Percentiles rank a stretch among this genome's conserved stretches.
phyloP scores from a whole-genome alignment of 2,888 invertebrate species.

The Aphrophora alni region DNA sequence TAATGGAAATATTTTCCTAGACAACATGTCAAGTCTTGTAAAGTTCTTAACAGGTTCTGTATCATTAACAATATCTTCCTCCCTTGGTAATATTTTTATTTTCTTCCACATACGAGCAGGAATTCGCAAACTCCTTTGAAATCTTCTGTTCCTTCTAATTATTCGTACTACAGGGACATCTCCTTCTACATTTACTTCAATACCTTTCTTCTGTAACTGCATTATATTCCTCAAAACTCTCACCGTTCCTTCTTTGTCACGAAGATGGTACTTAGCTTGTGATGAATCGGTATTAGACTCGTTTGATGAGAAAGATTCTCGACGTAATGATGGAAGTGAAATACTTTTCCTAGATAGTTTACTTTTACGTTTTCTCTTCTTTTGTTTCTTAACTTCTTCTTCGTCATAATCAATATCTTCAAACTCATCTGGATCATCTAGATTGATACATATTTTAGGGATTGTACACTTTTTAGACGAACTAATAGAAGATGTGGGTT shows the following conservation, averaged over 20 bases:
- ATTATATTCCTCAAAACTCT: constrained; percentile 29
- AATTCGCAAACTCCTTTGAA: constrained; percentile 20
- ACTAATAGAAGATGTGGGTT: background rate
- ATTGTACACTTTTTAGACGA: constrained; percentile 17
- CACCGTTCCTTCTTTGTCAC: constrained; percentile 12
- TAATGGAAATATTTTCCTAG: constrained; percentile 21
- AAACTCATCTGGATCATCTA: constrained; percentile 28
- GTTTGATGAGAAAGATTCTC: constrained; percentile 18
- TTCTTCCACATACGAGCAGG: constrained; percentile 17
- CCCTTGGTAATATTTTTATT: constrained; percentile 27
- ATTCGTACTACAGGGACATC: background rate
- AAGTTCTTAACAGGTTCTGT: constrained; percentile 29
- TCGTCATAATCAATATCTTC: constrained; percentile 32
- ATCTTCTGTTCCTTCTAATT: constrained; percentile 11
- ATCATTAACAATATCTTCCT: constrained; percentile 34
- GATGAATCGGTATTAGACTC: constrained; percentile 7
- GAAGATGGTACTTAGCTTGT: constrained; percentile 13
- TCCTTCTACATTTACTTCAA: constrained; percentile 17
- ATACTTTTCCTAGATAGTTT: constrained; percentile 12
- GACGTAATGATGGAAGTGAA: constrained; percentile 14
- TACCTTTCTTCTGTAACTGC: constrained; percentile 4
- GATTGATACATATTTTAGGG: constrained; percentile 18
- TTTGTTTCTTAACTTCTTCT: constrained; percentile 14
- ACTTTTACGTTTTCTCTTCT: constrained; percentile 6
- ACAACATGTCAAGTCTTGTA: constrained; percentile 31